Conservation (phyloP, 2,113 vertebrate species). For the Boleophthalmus pectinirostris region DNA sequence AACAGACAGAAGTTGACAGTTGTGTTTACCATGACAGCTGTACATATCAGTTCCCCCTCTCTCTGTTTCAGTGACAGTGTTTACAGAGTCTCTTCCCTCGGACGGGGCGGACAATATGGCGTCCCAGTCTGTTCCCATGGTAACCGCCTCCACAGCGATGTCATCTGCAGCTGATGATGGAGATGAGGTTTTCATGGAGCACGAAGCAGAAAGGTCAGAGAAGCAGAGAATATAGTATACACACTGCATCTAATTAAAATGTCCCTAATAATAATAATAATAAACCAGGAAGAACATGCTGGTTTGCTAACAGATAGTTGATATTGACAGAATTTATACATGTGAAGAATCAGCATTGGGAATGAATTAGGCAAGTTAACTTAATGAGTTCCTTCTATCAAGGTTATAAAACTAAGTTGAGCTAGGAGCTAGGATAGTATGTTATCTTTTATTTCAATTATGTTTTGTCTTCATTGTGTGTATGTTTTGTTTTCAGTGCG, state of each 20-base stretch:
- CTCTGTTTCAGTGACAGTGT: conserved; percentile 84
- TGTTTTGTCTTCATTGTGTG: background rate
- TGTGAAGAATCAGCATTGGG: too few species aligned
- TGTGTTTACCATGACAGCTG: background rate
- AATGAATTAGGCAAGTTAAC: too few species aligned
- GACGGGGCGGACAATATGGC: conserved; percentile 89
- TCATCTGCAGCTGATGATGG: conserved; percentile 85
- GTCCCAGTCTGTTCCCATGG: conserved; percentile 97
- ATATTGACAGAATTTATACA: too few species aligned
- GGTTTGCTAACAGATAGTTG: too few species aligned
- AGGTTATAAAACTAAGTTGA: too few species aligned
- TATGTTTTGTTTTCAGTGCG: conserved; percentile 39
- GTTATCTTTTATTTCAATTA: too few species aligned
- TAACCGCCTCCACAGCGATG: conserved; percentile 87
- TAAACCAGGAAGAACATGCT: too few species aligned
- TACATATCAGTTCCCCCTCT: background rate
- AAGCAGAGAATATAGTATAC: background rate
- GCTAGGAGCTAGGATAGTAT: too few species aligned
- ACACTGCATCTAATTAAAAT: background rate
- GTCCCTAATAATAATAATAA: too few species aligned
- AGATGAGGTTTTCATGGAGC: conserved; percentile 94
- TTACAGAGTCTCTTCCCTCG: conserved; percentile 86
- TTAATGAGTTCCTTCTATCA: too few species aligned
- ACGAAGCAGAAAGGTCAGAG: conserved; percentile 91
- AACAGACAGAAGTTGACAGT: background rate